Evolutionary conservation across 2,113 vertebrate genomes (phyloP).

Genomic region (Cryptoleucopteryx plumbea): DNA sequence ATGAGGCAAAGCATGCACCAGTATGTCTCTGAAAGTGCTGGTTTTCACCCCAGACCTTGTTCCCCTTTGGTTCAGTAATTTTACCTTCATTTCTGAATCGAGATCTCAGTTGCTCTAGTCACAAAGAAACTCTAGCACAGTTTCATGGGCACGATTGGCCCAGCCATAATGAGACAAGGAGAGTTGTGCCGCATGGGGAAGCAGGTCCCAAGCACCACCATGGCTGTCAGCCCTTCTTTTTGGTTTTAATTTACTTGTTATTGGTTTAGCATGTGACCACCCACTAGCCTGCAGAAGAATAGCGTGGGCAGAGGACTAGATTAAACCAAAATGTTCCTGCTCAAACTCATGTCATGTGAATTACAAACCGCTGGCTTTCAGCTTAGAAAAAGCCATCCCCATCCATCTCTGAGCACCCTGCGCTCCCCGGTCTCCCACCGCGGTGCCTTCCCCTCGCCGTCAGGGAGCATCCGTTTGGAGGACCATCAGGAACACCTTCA

Average conservation of each 20-base stretch:
- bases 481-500: not conserved
- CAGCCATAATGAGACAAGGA: not conserved
- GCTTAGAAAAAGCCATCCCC: not conserved
- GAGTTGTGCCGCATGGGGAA: not conserved
- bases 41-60: not conserved
- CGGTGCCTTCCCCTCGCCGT: fast-evolving
- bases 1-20: not conserved
- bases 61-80: not conserved
- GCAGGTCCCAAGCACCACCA: not conserved
- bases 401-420: not conserved
- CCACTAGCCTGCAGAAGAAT: not conserved
- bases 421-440: fast-evolving
- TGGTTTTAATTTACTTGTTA: not conserved
- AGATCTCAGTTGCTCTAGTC: not conserved
- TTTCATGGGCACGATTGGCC: not conserved
- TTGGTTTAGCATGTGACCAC: not conserved
- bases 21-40: not conserved
- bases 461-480: not conserved
- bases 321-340: not conserved
- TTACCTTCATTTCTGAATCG: not conserved
- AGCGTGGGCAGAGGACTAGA: not conserved
- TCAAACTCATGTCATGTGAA: not conserved
- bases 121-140: not conserved
- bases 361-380: not conserved
- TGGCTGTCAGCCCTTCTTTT: not conserved